These are phyloP conservation scores for Myrmophylax atrothorax DNA, from an alignment of 2,113 vertebrate genomes.

Conservation along the genomic window DNA sequence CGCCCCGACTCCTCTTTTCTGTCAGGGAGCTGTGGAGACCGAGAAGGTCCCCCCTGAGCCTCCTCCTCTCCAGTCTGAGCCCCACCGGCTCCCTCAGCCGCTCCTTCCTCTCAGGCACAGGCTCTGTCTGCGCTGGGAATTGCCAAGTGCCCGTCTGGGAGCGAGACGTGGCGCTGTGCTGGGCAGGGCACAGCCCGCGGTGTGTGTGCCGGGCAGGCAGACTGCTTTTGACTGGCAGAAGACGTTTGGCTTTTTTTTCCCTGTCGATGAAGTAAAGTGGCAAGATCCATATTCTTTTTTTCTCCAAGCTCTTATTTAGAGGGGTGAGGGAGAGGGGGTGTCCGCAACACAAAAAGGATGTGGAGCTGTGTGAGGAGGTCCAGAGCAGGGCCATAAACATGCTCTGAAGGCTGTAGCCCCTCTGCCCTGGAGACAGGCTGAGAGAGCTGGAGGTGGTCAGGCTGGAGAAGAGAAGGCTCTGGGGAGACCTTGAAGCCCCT, in stretches of 20 bases:
- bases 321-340: rapidly evolving
- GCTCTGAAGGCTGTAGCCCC: not conserved
- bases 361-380: not conserved
- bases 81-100: too few relatives aligned
- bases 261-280: not conserved
- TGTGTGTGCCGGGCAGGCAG: not conserved
- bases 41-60: not conserved
- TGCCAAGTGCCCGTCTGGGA: not conserved
- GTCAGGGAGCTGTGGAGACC: not conserved
- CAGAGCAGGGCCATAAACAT: not conserved
- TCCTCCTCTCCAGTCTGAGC: too few relatives aligned
- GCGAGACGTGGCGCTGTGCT: not conserved
- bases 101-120: too few relatives aligned
- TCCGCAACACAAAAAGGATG: not conserved
- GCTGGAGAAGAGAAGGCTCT: not conserved
- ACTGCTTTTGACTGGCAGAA: not conserved
- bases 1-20: not conserved
- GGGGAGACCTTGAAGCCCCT: not conserved
- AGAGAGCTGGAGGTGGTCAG: not conserved
- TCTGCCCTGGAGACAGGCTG: not conserved
- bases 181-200: rapidly evolving
- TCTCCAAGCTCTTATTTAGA: not conserved
- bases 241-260: not conserved
- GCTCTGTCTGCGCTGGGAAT: not conserved
- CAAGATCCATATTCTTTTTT: not conserved